Conservation (phyloP, 2,888 invertebrate genomes). For the Cotesia congregata region DNA sequence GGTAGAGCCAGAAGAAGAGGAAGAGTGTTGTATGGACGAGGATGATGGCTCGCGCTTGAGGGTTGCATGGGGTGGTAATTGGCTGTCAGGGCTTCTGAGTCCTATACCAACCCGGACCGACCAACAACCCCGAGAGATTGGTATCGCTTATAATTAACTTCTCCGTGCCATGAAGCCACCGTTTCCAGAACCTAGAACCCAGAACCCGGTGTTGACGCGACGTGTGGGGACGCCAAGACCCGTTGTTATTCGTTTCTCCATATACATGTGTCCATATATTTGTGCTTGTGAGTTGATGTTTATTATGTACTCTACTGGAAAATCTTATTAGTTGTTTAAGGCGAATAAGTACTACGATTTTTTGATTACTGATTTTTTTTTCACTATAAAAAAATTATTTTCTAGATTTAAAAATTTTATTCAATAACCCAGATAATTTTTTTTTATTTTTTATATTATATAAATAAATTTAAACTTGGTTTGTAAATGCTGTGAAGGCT, state of each 20-base stretch:
- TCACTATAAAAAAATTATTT: background rate
- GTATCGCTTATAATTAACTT: constrained; percentile 71
- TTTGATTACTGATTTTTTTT: background rate
- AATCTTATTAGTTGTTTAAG: background rate
- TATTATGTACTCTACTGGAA: background rate
- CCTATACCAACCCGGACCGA: constrained; percentile 58
- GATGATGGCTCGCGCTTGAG: constrained; percentile 60
- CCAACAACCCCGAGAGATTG: constrained; percentile 70
- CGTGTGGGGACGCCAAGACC: background rate
- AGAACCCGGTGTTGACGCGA: constrained; percentile 57
- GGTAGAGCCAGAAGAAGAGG: constrained; percentile 27
- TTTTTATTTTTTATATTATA: no score
- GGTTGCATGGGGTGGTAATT: constrained; percentile 70
- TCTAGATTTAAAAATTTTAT: no score
- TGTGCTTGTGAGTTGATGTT: background rate
- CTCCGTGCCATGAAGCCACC: constrained; percentile 69
- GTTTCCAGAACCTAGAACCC: constrained; percentile 55
- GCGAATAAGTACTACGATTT: background rate
- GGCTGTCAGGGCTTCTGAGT: constrained; percentile 70
- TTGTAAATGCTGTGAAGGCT: no score
- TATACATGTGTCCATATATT: background rate
- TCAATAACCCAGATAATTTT: no score
- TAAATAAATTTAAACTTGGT: no score
- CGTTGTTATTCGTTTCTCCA: background rate
- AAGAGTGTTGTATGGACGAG: constrained; percentile 21